Conservation (phyloP, 2,113 vertebrate species). For the Pica pica region DNA sequence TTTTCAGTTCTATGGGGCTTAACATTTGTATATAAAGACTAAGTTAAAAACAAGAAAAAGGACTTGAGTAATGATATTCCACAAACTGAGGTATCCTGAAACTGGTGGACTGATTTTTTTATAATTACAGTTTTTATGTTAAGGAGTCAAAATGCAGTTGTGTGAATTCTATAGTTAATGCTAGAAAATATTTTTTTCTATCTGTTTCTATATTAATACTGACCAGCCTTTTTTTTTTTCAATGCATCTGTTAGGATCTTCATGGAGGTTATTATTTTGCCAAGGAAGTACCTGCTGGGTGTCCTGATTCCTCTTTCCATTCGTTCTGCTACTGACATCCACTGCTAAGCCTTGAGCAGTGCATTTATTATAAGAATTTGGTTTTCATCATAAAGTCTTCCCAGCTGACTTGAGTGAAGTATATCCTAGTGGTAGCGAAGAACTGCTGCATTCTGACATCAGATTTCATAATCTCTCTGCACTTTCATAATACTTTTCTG, state of each 20-base stretch:
- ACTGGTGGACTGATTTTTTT: not conserved
- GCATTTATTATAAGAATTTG: not conserved
- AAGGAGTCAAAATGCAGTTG: not conserved
- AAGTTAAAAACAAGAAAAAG: not conserved
- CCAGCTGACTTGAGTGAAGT: not conserved
- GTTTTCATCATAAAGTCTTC: not conserved
- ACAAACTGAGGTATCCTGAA: not conserved
- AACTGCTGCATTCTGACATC: not conserved
- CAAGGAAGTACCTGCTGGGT: not conserved
- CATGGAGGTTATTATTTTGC: not conserved
- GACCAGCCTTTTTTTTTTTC: not conserved
- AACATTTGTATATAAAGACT: not conserved
- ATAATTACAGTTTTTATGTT: not conserved
- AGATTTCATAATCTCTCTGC: not conserved
- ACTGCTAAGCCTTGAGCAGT: not conserved
- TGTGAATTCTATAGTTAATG: not conserved
- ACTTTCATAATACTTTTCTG: not conserved
- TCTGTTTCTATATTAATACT: not conserved
- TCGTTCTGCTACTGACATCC: fast-evolving
- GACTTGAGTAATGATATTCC: not conserved
- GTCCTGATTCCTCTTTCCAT: not conserved
- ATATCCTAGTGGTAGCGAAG: not conserved
- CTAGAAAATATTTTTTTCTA: not conserved
- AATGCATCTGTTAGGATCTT: not conserved
- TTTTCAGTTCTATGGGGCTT: not conserved